These are phyloP conservation scores for Xyrauchen texanus DNA, from an alignment of 2,113 vertebrate species.

Conservation along the genomic window DNA sequence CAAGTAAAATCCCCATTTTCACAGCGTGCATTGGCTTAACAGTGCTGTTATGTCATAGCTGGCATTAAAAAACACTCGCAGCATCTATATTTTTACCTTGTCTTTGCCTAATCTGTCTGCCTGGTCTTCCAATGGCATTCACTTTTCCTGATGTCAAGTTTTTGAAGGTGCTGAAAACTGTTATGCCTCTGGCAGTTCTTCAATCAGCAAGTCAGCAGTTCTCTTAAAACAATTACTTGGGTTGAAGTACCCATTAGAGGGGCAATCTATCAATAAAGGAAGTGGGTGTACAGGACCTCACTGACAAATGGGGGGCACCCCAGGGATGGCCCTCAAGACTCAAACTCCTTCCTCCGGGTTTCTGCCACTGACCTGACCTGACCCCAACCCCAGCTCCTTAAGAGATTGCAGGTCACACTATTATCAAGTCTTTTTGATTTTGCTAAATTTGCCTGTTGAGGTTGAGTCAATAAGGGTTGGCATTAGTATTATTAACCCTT, in stretches of 20 bases:
- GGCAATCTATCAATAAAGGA: conserved; percentile 64
- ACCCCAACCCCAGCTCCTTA: conserved; percentile 40
- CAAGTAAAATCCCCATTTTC: no score
- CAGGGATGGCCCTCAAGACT: conserved; percentile 56
- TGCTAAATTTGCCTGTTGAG: no score
- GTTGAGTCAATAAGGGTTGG: no score
- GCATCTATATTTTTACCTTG: neutral
- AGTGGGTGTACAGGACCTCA: conserved; percentile 55
- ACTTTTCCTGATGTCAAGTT: neutral
- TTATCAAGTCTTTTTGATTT: neutral
- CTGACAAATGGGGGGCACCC: conserved; percentile 66
- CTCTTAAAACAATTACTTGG: conserved; percentile 61
- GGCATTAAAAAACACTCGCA: neutral
- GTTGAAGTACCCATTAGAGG: conserved; percentile 47
- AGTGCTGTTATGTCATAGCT: neutral
- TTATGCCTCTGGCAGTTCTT: conserved; percentile 54
- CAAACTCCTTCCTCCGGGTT: conserved; percentile 60
- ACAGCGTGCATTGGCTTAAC: neutral
- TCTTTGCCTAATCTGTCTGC: neutral
- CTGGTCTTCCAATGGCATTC: neutral
- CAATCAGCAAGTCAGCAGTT: conserved; percentile 64
- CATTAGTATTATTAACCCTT: no score
- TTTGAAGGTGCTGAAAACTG: conserved; percentile 43
- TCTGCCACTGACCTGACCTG: conserved; percentile 57
- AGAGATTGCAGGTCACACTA: conserved; percentile 28